Evolutionary conservation across 1,140 invertebrate species (phyloP).

Genomic region (Drosophila saltans): DNA sequence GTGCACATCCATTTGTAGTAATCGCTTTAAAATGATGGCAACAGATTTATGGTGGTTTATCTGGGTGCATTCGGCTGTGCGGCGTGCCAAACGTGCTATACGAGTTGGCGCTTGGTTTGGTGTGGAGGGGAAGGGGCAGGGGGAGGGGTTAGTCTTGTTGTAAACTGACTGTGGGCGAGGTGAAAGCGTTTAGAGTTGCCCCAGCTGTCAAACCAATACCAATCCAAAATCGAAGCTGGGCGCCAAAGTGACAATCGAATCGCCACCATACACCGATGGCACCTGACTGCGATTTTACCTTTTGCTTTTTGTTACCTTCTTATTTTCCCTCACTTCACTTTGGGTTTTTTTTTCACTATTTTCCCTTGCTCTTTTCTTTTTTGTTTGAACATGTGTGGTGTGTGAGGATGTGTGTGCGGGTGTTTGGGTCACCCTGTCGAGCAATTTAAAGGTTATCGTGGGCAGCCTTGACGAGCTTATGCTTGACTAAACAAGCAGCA

Average conservation of each 20-base stretch:
- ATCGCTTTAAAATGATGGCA: conserved; percentile 82
- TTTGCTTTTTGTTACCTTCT: conserved; percentile 1
- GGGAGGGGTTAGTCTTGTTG: too few relatives aligned
- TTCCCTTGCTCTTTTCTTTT: conserved; percentile 5
- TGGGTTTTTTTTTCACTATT: conserved; percentile 6
- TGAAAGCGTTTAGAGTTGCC: conserved; percentile 51
- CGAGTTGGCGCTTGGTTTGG: neutral
- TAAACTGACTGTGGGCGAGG: neutral
- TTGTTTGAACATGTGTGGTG: conserved; percentile 18
- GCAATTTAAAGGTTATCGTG: conserved; percentile 75
- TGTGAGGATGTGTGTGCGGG: conserved; percentile 12
- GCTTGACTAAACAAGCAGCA: conserved; percentile 65
- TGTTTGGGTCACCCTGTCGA: conserved; percentile 43
- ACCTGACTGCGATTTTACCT: conserved; percentile 37
- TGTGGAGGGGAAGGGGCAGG: too few relatives aligned
- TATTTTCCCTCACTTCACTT: neutral
- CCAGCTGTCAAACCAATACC: conserved; percentile 33
- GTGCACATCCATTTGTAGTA: conserved; percentile 82
- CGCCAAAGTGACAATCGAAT: conserved; percentile 73
- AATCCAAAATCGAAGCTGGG: conserved; percentile 34
- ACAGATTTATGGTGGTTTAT: conserved; percentile 82
- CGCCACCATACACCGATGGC: conserved; percentile 40
- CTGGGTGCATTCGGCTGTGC: conserved; percentile 69
- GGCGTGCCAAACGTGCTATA: conserved; percentile 4
- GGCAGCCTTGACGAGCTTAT: conserved; percentile 74